A percentile compares a stretch with the other conserved stretches of the same genome.
Conservation (phyloP, 2,888 invertebrate genomes). For the Didymodactylos carnosus region DNA sequence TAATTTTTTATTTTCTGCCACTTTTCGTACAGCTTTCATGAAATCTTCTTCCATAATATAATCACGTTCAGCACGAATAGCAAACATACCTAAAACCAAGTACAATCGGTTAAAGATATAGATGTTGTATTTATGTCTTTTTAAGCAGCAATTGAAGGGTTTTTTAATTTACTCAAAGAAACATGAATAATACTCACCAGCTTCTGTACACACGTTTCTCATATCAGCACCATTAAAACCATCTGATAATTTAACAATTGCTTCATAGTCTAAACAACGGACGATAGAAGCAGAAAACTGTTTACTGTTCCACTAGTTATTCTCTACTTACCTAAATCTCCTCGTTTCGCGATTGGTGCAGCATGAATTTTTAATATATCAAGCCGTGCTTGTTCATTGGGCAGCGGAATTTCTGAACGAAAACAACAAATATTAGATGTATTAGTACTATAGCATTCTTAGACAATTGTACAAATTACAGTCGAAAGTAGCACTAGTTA, state of each 20-base stretch:
- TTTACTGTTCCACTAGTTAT: too few relatives aligned
- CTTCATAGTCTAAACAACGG: slow-evolving; percentile 65
- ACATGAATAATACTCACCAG: too few relatives aligned
- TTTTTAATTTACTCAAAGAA: too few relatives aligned
- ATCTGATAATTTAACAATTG: slow-evolving; percentile 90
- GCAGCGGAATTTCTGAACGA: slow-evolving; percentile 66
- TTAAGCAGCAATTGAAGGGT: too few relatives aligned
- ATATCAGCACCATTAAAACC: slow-evolving; percentile 97
- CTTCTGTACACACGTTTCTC: slow-evolving; percentile 95
- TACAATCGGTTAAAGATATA: too few relatives aligned
- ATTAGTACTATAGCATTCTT: too few relatives aligned
- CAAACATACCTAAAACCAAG: too few relatives aligned
- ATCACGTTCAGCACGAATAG: slow-evolving; percentile 86
- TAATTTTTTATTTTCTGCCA: slow-evolving; percentile 91
- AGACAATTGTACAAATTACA: too few relatives aligned
- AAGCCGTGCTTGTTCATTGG: slow-evolving; percentile 77
- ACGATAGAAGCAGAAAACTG: too few relatives aligned
- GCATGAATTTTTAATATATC: slow-evolving; percentile 97
- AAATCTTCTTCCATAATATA: slow-evolving; percentile 95
- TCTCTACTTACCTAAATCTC: slow-evolving; percentile 56
- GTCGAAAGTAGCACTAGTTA: too few relatives aligned
- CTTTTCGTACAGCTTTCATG: slow-evolving; percentile 98
- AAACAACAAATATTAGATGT: too few relatives aligned
- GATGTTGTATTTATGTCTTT: too few relatives aligned
- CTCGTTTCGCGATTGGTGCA: slow-evolving; percentile 80